These are phyloP conservation scores for Mya arenaria DNA, from an alignment of 1,140 invertebrate species.

Conservation along the genomic window DNA sequence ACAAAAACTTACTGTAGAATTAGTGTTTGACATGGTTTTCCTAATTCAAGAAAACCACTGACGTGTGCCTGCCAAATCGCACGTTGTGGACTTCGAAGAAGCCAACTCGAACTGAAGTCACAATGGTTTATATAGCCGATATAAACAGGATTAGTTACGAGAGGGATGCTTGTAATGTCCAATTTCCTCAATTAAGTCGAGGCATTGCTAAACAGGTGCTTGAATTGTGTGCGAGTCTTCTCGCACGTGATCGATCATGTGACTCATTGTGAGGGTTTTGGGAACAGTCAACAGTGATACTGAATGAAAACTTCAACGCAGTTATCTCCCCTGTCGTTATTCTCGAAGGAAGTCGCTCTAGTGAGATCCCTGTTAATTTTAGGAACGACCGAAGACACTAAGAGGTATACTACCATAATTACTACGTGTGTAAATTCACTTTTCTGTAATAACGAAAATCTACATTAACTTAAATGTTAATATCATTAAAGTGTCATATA, in stretches of 20 bases:
- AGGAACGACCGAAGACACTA: too few species aligned
- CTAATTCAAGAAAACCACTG: background rate
- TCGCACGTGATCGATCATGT: too few species aligned
- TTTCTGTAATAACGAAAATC: too few species aligned
- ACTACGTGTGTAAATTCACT: too few species aligned
- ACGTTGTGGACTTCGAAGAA: conserved; percentile 55
- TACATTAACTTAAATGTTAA: too few species aligned
- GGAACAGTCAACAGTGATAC: background rate
- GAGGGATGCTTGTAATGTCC: conserved; percentile 31
- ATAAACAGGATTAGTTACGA: conserved; percentile 45
- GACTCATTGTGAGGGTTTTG: too few species aligned
- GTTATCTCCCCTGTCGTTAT: background rate
- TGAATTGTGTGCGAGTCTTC: background rate
- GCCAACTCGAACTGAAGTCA: conserved; percentile 38
- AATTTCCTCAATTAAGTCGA: conserved; percentile 27
- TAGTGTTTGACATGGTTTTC: conserved; percentile 21
- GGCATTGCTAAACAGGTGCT: conserved; percentile 5
- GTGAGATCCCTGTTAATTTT: too few species aligned
- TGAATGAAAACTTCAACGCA: background rate
- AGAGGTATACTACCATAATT: too few species aligned
- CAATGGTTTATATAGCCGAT: conserved; percentile 56
- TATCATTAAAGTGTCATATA: too few species aligned
- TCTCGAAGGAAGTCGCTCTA: background rate
- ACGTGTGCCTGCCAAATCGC: background rate
- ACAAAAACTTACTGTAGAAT: conserved; percentile 43